phyloP scores from a whole-genome alignment of 2,113 vertebrate species.

The Candoia aspera region DNA sequence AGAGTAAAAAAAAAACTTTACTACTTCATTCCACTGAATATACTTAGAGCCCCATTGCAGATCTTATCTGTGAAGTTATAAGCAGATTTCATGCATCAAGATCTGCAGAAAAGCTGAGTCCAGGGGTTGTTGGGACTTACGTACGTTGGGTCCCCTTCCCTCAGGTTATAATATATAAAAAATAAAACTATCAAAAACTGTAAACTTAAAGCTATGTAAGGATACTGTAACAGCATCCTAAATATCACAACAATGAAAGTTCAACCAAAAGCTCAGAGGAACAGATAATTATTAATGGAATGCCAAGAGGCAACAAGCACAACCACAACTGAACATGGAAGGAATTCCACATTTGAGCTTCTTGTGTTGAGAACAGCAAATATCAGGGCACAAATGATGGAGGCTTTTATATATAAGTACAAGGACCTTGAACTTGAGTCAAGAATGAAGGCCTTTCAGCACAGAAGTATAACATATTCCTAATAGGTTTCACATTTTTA shows the following conservation, averaged over 20 bases:
- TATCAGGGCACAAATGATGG: background rate
- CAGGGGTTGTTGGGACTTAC: background rate
- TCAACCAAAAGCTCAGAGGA: background rate
- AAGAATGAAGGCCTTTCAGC: background rate
- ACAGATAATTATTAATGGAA: background rate
- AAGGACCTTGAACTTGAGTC: background rate
- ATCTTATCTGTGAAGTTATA: background rate
- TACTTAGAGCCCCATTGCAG: background rate
- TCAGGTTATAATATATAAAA: background rate
- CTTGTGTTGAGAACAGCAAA: background rate
- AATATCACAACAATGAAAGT: background rate
- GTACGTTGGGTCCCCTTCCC: background rate
- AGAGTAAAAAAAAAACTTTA: background rate
- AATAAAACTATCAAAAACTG: background rate
- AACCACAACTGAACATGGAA: background rate
- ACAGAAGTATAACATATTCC: background rate
- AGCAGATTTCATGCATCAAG: background rate
- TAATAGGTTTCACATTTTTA: background rate
- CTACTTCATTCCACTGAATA: background rate
- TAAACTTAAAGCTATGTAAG: background rate
- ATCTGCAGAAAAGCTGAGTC: background rate
- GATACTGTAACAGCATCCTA: background rate
- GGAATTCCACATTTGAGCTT: background rate
- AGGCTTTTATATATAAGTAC: background rate
- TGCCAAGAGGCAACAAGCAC: background rate